Evolutionary conservation across 2,888 invertebrate genomes (phyloP).

Genomic region (Erebia ligea): DNA sequence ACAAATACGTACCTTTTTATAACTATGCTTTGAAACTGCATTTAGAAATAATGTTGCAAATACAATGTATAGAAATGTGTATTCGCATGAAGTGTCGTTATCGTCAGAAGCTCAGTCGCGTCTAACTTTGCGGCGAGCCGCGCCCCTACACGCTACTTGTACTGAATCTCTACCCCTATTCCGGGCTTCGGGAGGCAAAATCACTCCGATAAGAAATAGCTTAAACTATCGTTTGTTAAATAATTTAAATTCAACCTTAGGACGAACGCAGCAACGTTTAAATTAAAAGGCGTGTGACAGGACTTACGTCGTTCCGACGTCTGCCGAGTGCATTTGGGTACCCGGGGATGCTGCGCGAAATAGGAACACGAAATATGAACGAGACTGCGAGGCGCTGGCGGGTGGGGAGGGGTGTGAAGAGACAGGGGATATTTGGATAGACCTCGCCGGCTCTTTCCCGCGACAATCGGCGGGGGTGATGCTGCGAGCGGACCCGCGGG

Average conservation of each 20-base stretch:
- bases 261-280: constrained; percentile 37
- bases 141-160: constrained; percentile 82
- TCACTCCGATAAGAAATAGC: constrained; percentile 46
- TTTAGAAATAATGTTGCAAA: constrained; percentile 10
- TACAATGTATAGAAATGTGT: constrained; percentile 38
- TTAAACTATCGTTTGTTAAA: constrained; percentile 43
- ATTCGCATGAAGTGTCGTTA: constrained; percentile 69
- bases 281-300: constrained; percentile 41
- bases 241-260: constrained; percentile 48
- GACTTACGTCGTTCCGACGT: constrained; percentile 66
- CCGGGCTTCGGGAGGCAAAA: constrained; percentile 75
- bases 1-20: constrained; percentile 59
- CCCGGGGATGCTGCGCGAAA: constrained; percentile 85
- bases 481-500: constrained; percentile 44
- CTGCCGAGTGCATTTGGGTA: constrained; percentile 78
- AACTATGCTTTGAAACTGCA: constrained; percentile 10
- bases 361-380: constrained; percentile 83
- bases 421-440: constrained; percentile 81
- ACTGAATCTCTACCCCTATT: constrained; percentile 83
- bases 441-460: constrained; percentile 73
- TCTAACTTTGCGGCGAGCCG: constrained; percentile 83
- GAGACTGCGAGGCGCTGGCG: constrained; percentile 83
- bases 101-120: constrained; percentile 78
- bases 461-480: constrained; percentile 51
- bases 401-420: constrained; percentile 72